These are phyloP conservation scores for Argyresthia albistria DNA, from an alignment of 2,888 invertebrate species.

Conservation along the genomic window DNA sequence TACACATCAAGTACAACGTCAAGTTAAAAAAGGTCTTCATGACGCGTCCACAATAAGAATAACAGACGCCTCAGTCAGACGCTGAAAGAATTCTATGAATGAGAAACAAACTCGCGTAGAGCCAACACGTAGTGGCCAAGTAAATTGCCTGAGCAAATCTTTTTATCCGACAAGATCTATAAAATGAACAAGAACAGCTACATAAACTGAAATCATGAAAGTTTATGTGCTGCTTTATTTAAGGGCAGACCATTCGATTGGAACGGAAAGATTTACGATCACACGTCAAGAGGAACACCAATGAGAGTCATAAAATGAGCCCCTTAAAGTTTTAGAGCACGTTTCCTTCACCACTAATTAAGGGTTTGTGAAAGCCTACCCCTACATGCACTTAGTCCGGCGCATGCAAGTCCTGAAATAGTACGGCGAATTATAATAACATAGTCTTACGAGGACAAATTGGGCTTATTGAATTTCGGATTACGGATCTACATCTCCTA, in stretches of 20 bases:
- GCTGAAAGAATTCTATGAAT: too few relatives aligned
- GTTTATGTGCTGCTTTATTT: constrained; percentile 68
- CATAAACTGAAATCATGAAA: constrained; percentile 65
- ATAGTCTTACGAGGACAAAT: too few relatives aligned
- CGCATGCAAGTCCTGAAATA: too few relatives aligned
- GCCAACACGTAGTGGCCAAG: background rate
- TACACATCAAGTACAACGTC: too few relatives aligned
- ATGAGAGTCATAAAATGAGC: constrained; percentile 59
- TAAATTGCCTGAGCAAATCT: background rate
- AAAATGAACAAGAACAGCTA: constrained; percentile 64
- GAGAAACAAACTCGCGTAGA: too few relatives aligned
- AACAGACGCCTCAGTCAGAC: too few relatives aligned
- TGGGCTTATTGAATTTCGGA: too few relatives aligned
- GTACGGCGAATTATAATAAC: too few relatives aligned
- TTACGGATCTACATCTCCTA: too few relatives aligned
- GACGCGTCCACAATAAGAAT: background rate
- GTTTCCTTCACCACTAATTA: constrained; percentile 51
- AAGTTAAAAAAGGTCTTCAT: background rate
- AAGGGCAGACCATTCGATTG: constrained; percentile 65
- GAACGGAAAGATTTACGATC: constrained; percentile 67
- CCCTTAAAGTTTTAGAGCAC: constrained; percentile 54
- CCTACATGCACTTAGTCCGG: too few relatives aligned
- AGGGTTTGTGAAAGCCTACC: background rate
- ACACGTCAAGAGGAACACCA: constrained; percentile 68
- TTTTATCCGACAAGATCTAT: constrained; percentile 16